phyloP scores from a whole-genome alignment of 2,113 vertebrate genomes.

The Bettongia penicillata region DNA sequence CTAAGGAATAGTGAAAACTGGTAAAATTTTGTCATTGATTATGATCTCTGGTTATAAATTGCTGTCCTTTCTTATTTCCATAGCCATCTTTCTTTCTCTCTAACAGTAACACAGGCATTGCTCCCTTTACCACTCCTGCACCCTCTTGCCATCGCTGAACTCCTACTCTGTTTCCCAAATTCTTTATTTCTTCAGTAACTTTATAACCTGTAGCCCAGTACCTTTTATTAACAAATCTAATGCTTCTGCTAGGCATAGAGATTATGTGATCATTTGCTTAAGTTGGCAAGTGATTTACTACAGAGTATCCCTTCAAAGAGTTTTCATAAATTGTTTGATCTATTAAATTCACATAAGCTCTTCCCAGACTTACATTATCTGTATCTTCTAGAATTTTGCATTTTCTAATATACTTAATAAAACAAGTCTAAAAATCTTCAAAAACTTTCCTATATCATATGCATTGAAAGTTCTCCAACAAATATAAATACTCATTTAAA shows the following conservation, averaged over 20 bases:
- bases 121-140: not conserved
- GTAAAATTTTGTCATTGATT: no score
- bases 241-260: not conserved
- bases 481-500: not conserved
- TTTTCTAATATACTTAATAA: not conserved
- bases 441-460: not conserved
- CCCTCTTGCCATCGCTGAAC: not conserved
- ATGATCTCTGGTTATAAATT: not conserved
- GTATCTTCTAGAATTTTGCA: not conserved
- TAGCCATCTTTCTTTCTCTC: not conserved
- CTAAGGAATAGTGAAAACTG: no score
- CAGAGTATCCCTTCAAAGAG: not conserved
- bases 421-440: not conserved
- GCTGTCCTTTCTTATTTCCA: not conserved
- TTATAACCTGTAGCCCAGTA: not conserved
- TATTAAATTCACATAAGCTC: not conserved
- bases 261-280: not conserved
- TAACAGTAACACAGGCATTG: not conserved
- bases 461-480: not conserved
- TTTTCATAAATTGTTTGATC: conserved; percentile 15
- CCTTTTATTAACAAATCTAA: not conserved
- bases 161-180: not conserved
- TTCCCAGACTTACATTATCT: not conserved
- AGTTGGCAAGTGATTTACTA: not conserved
- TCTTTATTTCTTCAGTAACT: not conserved